These are phyloP conservation scores for Rambutsinella grinnellia DNA, from an alignment of 2,888 invertebrate species.

Conservation along the genomic window DNA sequence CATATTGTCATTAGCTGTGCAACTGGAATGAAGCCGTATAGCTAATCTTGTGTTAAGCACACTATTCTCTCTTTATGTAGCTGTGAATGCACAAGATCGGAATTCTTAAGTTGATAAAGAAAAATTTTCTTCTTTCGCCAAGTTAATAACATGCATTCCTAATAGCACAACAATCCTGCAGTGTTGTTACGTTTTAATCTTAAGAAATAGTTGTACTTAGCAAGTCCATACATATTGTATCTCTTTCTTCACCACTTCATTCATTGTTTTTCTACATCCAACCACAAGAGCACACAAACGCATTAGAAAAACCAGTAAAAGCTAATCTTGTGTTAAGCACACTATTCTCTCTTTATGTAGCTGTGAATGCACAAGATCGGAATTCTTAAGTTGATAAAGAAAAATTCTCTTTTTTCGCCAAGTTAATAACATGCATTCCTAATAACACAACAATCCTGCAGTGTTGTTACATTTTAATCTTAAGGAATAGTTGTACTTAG, in stretches of 20 bases:
- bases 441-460: background rate
- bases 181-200: background rate
- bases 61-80: too few species aligned
- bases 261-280: background rate
- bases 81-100: slow-evolving; percentile 27
- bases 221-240: background rate
- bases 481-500: background rate
- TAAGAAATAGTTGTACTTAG: background rate
- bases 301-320: too few species aligned
- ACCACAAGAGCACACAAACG: too few species aligned
- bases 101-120: slow-evolving; percentile 18
- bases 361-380: slow-evolving; percentile 27
- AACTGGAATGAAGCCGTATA: slow-evolving; percentile 21
- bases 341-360: too few species aligned
- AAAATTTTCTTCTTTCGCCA: background rate
- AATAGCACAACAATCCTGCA: background rate
- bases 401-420: background rate
- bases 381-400: slow-evolving; percentile 18
- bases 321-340: slow-evolving; percentile 18
- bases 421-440: too few species aligned
- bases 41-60: slow-evolving; percentile 18
- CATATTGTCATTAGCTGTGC: slow-evolving; percentile 43
- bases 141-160: too few species aligned
- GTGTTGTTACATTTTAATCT: background rate
- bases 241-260: background rate